phyloP scores from a whole-genome alignment of 2,797 vertebrate genomes.

The Artibeus jamaicensis region DNA sequence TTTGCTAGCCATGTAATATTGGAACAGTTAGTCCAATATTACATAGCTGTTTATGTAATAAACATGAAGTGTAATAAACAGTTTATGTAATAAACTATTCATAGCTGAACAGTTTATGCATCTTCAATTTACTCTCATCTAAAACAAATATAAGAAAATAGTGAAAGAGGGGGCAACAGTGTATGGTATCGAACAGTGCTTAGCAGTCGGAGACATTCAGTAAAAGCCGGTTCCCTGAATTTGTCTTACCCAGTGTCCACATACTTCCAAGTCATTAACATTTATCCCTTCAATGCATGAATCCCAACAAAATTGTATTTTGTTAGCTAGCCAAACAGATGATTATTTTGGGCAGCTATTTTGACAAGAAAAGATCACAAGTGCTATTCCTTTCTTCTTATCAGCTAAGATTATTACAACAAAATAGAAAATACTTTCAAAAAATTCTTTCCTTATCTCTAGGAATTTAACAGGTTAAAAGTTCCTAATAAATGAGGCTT shows the following conservation, averaged over 20 bases:
- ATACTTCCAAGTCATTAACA: background rate
- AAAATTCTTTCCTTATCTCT: background rate
- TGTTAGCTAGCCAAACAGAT: background rate
- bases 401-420: background rate
- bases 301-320: background rate
- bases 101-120: too few species aligned
- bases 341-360: background rate
- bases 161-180: background rate
- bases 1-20: background rate
- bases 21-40: background rate
- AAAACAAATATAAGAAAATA: background rate
- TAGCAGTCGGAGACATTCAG: background rate
- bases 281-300: background rate
- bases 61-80: too few species aligned
- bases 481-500: background rate
- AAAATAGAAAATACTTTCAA: background rate
- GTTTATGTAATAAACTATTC: too few species aligned
- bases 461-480: background rate
- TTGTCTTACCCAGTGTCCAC: background rate
- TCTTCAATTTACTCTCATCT: background rate
- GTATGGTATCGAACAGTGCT: background rate
- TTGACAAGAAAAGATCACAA: background rate
- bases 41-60: too few species aligned
- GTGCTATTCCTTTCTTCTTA: background rate
- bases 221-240: background rate